Evolutionary conservation across 1,140 invertebrate genomes (phyloP).

Genomic region (Thaumetopoea pityocampa): DNA sequence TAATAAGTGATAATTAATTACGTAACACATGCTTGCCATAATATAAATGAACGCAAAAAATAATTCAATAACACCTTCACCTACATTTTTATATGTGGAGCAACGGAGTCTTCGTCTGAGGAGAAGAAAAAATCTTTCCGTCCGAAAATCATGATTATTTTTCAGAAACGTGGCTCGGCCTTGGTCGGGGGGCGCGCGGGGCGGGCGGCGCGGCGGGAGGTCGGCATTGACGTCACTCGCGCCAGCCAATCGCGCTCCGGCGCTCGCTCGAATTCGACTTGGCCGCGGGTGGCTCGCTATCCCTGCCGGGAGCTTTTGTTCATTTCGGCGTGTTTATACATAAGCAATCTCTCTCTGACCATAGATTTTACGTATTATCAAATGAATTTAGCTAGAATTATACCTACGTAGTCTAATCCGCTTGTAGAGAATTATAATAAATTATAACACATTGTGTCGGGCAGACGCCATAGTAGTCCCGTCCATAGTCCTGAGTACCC

Average conservation of each 20-base stretch:
- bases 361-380: no score
- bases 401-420: no score
- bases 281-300: constrained; percentile 42
- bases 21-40: constrained; percentile 12
- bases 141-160: constrained; percentile 66
- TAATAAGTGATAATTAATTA: no score
- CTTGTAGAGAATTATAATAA: no score
- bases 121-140: constrained; percentile 36
- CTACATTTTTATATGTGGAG: constrained; percentile 13
- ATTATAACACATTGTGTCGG: no score
- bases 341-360: no score
- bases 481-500: no score
- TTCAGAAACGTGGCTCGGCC: constrained; percentile 53
- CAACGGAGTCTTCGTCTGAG: constrained; percentile 16
- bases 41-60: constrained; percentile 9
- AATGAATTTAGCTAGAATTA: no score
- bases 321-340: no score
- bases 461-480: no score
- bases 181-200: constrained; percentile 40
- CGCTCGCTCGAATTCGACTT: constrained; percentile 44
- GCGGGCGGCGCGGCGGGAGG: constrained; percentile 48
- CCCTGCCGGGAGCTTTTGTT: constrained; percentile 33
- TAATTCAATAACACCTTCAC: constrained; percentile 18
- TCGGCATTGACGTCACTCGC: constrained; percentile 65
- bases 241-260: constrained; percentile 45